phyloP scores from a whole-genome alignment of 2,113 vertebrate species.

The Eonycteris spelaea region DNA sequence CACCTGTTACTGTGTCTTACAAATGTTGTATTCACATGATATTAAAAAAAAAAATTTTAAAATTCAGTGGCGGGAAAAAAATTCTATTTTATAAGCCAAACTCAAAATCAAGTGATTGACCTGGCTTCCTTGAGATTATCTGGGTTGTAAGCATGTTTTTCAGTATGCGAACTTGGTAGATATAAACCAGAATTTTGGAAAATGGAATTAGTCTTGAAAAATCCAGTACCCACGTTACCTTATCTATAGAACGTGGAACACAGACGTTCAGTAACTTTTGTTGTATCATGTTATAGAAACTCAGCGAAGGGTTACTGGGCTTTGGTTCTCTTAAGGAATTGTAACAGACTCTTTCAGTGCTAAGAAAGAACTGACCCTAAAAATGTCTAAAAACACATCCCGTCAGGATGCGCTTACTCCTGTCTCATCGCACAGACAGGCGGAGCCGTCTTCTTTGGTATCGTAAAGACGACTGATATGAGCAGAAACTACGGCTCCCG shows the following conservation, averaged over 20 bases:
- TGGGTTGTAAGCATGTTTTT: neutral
- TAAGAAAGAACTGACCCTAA: neutral
- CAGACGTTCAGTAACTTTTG: neutral
- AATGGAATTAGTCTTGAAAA: neutral
- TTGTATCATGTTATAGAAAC: neutral
- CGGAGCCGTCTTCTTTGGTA: neutral
- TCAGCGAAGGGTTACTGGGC: neutral
- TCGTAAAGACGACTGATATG: too few species aligned
- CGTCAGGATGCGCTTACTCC: neutral
- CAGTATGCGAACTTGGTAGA: neutral
- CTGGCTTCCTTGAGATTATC: neutral
- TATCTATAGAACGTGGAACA: neutral
- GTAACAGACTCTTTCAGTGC: neutral
- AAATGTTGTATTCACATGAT: neutral
- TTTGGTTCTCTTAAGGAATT: neutral
- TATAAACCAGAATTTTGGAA: neutral
- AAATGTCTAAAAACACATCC: neutral
- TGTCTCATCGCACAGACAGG: neutral
- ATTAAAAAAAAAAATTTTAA: neutral
- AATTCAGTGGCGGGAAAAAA: neutral
- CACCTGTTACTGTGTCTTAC: neutral
- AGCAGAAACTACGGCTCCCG: fast-evolving
- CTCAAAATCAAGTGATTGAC: neutral
- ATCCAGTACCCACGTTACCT: neutral
- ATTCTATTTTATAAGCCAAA: neutral